Conservation (phyloP, 92 coral and sea anemone species). For the Heliopora coerulea region DNA sequence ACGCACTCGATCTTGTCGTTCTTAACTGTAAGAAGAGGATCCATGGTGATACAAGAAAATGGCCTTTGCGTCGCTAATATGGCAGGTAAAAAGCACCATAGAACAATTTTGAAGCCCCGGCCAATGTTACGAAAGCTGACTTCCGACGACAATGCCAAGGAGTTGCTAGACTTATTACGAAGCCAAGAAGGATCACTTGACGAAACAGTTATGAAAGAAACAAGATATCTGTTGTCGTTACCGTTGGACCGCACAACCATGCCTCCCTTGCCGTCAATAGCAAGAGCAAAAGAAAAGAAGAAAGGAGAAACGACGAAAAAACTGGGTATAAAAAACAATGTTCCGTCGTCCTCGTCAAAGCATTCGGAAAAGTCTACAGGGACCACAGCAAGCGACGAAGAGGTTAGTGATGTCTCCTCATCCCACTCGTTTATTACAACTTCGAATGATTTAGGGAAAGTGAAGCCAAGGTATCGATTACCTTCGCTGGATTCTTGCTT, state of each 20-base stretch:
- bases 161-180: conserved; percentile 27
- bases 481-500: background rate
- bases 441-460: background rate
- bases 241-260: conserved; percentile 17
- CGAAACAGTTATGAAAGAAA: conserved; percentile 9
- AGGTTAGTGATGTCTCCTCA: conserved; percentile 5
- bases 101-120: background rate
- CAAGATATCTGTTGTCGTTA: conserved; percentile 27
- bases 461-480: background rate
- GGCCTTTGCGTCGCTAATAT: no score
- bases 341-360: background rate
- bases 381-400: conserved; percentile 1
- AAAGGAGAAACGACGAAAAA: background rate
- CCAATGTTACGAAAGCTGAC: background rate
- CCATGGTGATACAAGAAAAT: no score
- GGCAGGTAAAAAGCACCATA: background rate
- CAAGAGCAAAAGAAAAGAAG: conserved; percentile 7
- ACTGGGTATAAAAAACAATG: background rate
- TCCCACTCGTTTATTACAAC: background rate
- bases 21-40: no score
- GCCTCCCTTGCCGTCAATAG: conserved; percentile 32
- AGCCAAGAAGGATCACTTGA: conserved; percentile 26
- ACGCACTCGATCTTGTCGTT: no score
- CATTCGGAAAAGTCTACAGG: background rate
- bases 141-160: conserved; percentile 6